Percentiles rank a stretch among this genome's conserved stretches.
Evolutionary conservation across 2,888 invertebrate genomes (phyloP).

Genomic region (Epicampocera succincta): DNA sequence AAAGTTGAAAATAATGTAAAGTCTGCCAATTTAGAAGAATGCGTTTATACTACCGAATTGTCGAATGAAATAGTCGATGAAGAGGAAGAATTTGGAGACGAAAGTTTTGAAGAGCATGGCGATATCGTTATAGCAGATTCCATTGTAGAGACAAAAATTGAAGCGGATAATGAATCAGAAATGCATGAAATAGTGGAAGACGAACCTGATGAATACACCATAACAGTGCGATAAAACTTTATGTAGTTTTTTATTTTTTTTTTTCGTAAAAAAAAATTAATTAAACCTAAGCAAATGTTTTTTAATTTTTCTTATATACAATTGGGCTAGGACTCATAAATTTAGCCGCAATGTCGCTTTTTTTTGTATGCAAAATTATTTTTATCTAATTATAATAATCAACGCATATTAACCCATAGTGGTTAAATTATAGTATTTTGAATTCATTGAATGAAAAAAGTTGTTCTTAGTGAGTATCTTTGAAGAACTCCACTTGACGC

Average conservation of each 20-base stretch:
- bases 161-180: slow-evolving; percentile 69
- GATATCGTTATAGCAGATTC: slow-evolving; percentile 69
- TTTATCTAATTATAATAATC: too few species aligned
- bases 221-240: slow-evolving; percentile 51
- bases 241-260: neutral
- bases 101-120: slow-evolving; percentile 67
- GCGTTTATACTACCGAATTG: slow-evolving; percentile 74
- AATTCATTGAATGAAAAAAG: too few species aligned
- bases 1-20: slow-evolving; percentile 35
- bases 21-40: slow-evolving; percentile 73
- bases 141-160: slow-evolving; percentile 43
- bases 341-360: neutral
- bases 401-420: too few species aligned
- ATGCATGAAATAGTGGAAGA: slow-evolving; percentile 72
- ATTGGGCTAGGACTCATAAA: too few species aligned
- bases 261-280: too few species aligned
- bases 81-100: slow-evolving; percentile 62
- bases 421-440: too few species aligned
- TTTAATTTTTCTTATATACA: too few species aligned
- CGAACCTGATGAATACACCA: slow-evolving; percentile 47
- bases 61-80: slow-evolving; percentile 69
- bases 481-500: too few species aligned
- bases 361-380: too few species aligned
- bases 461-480: too few species aligned
- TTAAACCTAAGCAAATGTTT: too few species aligned